phyloP scores from a whole-genome alignment of 2,113 vertebrate genomes.

The Hystrix brachyura region DNA sequence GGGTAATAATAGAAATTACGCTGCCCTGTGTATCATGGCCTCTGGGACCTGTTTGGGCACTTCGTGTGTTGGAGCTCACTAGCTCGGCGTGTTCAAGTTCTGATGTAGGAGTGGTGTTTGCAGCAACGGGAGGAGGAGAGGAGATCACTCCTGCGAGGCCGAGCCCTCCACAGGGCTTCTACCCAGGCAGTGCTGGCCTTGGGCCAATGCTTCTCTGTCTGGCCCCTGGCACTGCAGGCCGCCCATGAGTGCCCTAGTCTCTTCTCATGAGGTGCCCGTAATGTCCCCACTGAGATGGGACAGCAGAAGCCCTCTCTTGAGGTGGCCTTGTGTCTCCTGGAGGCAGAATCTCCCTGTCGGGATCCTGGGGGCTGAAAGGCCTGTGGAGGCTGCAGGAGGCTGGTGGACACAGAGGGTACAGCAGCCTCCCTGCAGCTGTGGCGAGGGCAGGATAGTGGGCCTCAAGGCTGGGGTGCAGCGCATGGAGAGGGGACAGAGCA shows the following conservation, averaged over 20 bases:
- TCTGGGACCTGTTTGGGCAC: neutral
- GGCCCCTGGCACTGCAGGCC: neutral
- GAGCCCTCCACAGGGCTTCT: neutral
- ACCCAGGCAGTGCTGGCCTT: neutral
- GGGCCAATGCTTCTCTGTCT: neutral
- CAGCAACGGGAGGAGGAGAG: neutral
- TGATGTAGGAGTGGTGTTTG: neutral
- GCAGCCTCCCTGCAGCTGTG: neutral
- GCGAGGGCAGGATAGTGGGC: neutral
- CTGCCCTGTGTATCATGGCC: neutral
- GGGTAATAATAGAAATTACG: neutral
- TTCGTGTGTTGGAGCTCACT: neutral
- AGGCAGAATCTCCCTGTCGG: neutral
- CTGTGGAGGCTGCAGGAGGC: neutral
- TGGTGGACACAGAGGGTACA: neutral
- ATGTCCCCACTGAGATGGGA: neutral
- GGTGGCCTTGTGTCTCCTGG: neutral
- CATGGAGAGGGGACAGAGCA: neutral
- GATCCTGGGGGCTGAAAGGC: neutral
- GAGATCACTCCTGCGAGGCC: neutral
- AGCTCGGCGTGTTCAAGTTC: conserved; percentile 17
- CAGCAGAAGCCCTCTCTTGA: neutral
- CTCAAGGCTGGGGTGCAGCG: neutral
- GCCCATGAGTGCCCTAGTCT: no score
- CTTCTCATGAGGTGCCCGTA: neutral